A percentile compares a stretch with the other conserved stretches of the same genome.
Evolutionary conservation across 92 coral and sea anemone species (phyloP).

Genomic region (Parazoanthus atlanticus): DNA sequence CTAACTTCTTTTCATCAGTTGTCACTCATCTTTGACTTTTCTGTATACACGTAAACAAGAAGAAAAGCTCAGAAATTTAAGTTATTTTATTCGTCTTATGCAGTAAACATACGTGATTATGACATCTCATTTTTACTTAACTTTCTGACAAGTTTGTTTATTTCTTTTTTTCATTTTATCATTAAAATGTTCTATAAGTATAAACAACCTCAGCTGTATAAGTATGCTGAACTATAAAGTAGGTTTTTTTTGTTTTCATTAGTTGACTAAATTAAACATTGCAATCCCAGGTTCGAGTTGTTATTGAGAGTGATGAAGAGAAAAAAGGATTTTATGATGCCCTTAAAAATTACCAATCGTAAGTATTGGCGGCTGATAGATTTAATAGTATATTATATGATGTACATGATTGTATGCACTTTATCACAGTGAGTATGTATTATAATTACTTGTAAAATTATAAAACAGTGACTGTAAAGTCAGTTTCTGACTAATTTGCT

Average conservation of each 20-base stretch:
- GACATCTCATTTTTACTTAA: too few species aligned
- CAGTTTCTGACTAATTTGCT: too few species aligned
- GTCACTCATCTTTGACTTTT: background rate
- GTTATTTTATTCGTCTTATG: too few species aligned
- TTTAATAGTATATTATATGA: background rate
- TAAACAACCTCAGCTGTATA: background rate
- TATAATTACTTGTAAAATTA: too few species aligned
- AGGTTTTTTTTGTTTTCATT: background rate
- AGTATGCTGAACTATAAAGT: background rate
- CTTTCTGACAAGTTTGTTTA: too few species aligned
- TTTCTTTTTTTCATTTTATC: too few species aligned
- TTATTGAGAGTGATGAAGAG: constrained; percentile 80
- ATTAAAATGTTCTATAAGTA: too few species aligned
- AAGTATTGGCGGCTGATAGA: constrained; percentile 30
- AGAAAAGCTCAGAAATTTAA: background rate
- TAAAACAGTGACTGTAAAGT: too few species aligned
- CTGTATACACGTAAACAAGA: background rate
- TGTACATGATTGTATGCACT: too few species aligned
- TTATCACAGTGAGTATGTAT: too few species aligned
- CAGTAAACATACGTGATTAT: too few species aligned
- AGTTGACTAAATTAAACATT: background rate
- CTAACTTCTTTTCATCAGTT: background rate
- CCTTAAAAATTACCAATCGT: constrained; percentile 70
- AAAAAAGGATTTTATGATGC: constrained; percentile 70
- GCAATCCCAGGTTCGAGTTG: constrained; percentile 66